Base-by-base conservation (phyloP, 2,888 invertebrate genomes). In the Apodemia hepburni region DNA sequence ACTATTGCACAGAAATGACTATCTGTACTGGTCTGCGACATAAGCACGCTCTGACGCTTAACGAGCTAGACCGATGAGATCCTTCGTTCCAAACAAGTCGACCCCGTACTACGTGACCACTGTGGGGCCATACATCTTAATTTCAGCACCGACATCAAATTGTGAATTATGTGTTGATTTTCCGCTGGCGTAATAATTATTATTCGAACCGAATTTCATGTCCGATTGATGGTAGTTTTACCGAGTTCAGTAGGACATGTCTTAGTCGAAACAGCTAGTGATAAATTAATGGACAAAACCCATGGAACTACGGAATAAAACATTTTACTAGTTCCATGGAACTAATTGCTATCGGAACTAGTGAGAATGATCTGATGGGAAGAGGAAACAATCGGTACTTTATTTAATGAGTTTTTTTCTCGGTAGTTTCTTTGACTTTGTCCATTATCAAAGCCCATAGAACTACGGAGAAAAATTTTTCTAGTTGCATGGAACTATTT, bases 61-160 rank as follows among this genome's bases (percentile, higher is more conserved):
- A 90, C 89, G 87, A 90, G 84, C 83, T 80, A 78, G 82, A 79
- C 84, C 86, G 86, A 88, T 87, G 89, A 89, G 86, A 82, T 84
- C 82, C 87, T 87, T 84, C 87, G 87, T 87, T 90, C 87, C 89
- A 87, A 87, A 89, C 86, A 86, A 87, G 87, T 79, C 82, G 80
- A 79, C 79, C 81, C 76, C 73, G 80, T 79, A 54, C 54, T 54
- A 89, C 89, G 89, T 90, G 89, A 87, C 87, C 85, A 80, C 82
- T 80, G 77, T 82, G 76, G 75, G 75, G 75, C 78, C 58, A 58
- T 76, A 82, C 79, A 72, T 76, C 79, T 77, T 77, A 77, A 78
- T 79, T 79, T 77, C 75, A 71, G 70, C 74, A 79, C 78, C 82
- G 83, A 82, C 84, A 79, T 77, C 72, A 79, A 78, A 86, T 84